phyloP scores from a whole-genome alignment of 2,888 invertebrate species.

The Dione vanillae region DNA sequence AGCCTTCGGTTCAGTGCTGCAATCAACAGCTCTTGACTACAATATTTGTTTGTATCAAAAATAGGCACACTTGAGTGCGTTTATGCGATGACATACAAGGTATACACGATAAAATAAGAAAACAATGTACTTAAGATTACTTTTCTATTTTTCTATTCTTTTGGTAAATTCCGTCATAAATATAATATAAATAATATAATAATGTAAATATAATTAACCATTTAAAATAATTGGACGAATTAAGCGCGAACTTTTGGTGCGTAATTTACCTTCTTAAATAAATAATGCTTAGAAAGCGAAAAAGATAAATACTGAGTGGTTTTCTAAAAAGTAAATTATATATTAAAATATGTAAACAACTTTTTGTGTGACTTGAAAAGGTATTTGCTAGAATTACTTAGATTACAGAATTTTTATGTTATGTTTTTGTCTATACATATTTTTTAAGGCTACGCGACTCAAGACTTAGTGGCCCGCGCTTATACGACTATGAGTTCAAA shows the following conservation, averaged over 20 bases:
- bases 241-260: slow-evolving; percentile 1
- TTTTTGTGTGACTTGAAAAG: neutral
- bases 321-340: slow-evolving; percentile 5
- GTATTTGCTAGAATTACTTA: neutral
- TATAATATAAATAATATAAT: neutral
- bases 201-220: neutral
- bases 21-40: slow-evolving; percentile 24
- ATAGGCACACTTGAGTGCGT: slow-evolving; percentile 19
- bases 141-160: neutral
- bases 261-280: slow-evolving; percentile 13
- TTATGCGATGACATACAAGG: slow-evolving; percentile 1
- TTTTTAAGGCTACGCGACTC: too few species aligned
- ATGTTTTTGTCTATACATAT: too few species aligned
- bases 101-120: neutral
- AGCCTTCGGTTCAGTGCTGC: slow-evolving; percentile 20
- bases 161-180: neutral
- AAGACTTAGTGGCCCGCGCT: too few species aligned
- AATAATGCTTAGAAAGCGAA: slow-evolving; percentile 12
- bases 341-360: neutral
- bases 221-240: slow-evolving; percentile 15
- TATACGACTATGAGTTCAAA: too few species aligned
- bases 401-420: neutral
- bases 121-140: neutral
- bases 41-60: slow-evolving; percentile 18
- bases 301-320: neutral